phyloP scores from a whole-genome alignment of 2,888 invertebrate genomes.

The Dasypolia templi region DNA sequence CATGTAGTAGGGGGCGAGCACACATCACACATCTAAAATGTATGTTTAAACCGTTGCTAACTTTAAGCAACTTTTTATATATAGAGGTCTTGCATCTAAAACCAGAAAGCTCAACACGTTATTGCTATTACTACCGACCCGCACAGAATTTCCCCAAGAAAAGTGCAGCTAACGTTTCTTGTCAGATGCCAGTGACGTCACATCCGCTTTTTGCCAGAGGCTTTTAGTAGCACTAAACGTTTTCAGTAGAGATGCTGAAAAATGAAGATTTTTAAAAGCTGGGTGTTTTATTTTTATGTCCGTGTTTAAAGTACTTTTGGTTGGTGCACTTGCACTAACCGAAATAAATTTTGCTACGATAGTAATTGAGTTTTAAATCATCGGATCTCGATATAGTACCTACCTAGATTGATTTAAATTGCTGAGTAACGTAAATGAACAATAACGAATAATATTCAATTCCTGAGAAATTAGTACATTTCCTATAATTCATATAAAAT shows the following conservation, averaged over 20 bases:
- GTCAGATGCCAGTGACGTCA: not conserved
- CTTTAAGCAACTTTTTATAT: too few species aligned
- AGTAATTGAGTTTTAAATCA: not conserved
- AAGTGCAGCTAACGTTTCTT: conserved; percentile 16
- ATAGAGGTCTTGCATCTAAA: too few species aligned
- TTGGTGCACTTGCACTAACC: not conserved
- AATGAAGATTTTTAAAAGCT: conserved; percentile 24
- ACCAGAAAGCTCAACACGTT: too few species aligned
- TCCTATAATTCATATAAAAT: too few species aligned
- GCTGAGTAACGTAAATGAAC: too few species aligned
- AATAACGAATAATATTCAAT: too few species aligned
- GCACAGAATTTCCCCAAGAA: not conserved
- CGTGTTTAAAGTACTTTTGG: not conserved
- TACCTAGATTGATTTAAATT: not conserved
- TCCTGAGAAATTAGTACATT: too few species aligned
- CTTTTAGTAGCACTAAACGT: conserved; percentile 42
- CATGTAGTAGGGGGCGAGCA: too few species aligned
- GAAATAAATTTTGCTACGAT: too few species aligned
- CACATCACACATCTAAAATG: too few species aligned
- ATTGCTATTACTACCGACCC: not conserved
- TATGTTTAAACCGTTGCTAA: too few species aligned
- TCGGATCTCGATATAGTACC: not conserved
- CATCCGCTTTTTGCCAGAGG: conserved; percentile 26
- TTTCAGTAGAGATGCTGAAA: conserved; percentile 19
- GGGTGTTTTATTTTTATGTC: not conserved